These are phyloP conservation scores for Tachysurus vachellii DNA, from an alignment of 2,113 vertebrate species.

Conservation along the genomic window DNA sequence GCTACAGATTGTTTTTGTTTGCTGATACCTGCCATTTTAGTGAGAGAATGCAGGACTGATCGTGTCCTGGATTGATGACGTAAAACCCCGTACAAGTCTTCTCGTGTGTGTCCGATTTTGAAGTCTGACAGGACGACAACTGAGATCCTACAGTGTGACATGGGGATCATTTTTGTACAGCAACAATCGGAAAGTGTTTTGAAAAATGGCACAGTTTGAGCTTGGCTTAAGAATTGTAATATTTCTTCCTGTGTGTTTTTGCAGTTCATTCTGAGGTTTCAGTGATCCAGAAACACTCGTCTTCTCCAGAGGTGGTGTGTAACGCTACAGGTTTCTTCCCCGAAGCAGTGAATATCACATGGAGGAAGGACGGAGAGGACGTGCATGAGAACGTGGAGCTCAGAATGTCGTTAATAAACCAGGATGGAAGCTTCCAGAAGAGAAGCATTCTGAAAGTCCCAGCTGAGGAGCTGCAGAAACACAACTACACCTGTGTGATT, in stretches of 20 bases:
- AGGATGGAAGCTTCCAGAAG: background rate
- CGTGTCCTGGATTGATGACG: too few relatives aligned
- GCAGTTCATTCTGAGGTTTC: background rate
- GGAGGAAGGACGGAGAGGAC: background rate
- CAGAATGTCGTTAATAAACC: background rate
- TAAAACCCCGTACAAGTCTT: too few relatives aligned
- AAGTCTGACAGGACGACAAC: too few relatives aligned
- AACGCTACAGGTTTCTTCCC: background rate
- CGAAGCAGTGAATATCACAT: background rate
- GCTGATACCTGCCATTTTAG: too few relatives aligned
- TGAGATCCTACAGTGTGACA: background rate
- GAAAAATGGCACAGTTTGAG: too few relatives aligned
- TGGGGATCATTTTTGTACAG: too few relatives aligned
- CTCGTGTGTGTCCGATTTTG: too few relatives aligned
- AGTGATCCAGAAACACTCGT: background rate
- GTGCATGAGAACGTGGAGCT: background rate
- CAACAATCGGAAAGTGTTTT: too few relatives aligned
- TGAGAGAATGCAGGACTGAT: too few relatives aligned
- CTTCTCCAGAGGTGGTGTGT: background rate
- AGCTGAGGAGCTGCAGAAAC: conserved; percentile 5
- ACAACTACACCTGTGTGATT: background rate
- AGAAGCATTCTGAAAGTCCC: background rate
- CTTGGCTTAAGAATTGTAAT: background rate
- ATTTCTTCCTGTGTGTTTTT: background rate
- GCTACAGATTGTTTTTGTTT: too few relatives aligned